phyloP scores from a whole-genome alignment of 1,140 invertebrate genomes.

The Philaenus spumarius region DNA sequence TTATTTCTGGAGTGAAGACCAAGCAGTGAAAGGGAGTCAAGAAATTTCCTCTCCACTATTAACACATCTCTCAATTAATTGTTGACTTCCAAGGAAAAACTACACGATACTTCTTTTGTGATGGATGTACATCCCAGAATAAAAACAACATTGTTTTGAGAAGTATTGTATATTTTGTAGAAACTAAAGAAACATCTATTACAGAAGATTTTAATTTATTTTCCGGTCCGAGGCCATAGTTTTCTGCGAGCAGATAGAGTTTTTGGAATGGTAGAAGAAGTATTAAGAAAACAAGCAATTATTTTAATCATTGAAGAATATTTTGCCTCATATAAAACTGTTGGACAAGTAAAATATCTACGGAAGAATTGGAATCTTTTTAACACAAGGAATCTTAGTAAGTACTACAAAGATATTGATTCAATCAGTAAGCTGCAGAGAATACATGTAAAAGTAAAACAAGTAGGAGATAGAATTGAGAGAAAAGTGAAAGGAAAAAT shows the following conservation, averaged over 20 bases:
- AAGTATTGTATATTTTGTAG: not conserved
- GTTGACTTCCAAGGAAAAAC: not conserved
- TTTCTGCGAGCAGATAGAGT: constrained; percentile 34
- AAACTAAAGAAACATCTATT: not conserved
- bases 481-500: not conserved
- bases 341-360: constrained; percentile 4
- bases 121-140: constrained; percentile 29
- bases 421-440: not conserved
- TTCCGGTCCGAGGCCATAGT: constrained; percentile 32
- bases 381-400: constrained; percentile 1
- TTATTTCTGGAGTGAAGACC: too few relatives aligned
- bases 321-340: not conserved
- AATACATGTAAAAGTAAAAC: not conserved
- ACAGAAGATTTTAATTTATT: constrained; percentile 18
- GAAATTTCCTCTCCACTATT: constrained; percentile 32
- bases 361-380: not conserved
- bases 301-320: constrained; percentile 17
- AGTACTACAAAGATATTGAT: constrained; percentile 6
- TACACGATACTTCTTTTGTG: constrained; percentile 17
- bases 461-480: not conserved
- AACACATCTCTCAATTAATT: too few relatives aligned
- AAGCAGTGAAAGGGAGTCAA: constrained; percentile 31
- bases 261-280: constrained; percentile 32
- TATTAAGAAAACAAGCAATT: constrained; percentile 25
- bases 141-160: constrained; percentile 29